phyloP scores from a whole-genome alignment of 2,113 vertebrate species.

The Polyodon spathula region DNA sequence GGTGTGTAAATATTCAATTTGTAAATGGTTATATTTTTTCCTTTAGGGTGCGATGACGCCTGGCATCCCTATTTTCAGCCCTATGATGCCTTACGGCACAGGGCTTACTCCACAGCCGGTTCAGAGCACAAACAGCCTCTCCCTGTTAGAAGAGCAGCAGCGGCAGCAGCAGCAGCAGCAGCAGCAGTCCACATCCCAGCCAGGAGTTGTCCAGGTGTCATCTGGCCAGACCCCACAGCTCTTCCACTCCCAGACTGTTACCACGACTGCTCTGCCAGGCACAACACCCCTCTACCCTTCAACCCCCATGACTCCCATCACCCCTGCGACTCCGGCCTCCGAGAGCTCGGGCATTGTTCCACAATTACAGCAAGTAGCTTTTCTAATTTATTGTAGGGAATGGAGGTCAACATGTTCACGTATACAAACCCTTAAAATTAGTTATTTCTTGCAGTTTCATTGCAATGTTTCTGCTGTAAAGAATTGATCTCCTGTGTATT shows the following conservation, averaged over 20 bases:
- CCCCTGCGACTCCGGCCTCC: constrained; percentile 84
- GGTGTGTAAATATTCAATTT: too few species aligned
- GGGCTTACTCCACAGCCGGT: constrained; percentile 94
- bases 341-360: constrained; percentile 98
- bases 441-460: too few species aligned
- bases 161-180: constrained; percentile 62
- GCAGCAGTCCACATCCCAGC: constrained; percentile 62
- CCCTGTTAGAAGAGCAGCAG: constrained; percentile 86
- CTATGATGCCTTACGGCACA: constrained; percentile 94
- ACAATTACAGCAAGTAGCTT: constrained; percentile 80
- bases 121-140: constrained; percentile 81
- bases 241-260: constrained; percentile 84
- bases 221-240: constrained; percentile 88
- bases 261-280: constrained; percentile 85
- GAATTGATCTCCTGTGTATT: too few species aligned
- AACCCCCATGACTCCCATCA: constrained; percentile 93
- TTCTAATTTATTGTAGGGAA: not conserved
- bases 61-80: constrained; percentile 84
- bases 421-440: too few species aligned
- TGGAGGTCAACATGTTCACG: too few species aligned
- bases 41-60: constrained; percentile 88
- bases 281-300: constrained; percentile 82
- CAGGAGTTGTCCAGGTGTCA: constrained; percentile 63
- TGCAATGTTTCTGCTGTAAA: too few species aligned
- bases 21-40: too few species aligned